A percentile compares a stretch with the other conserved stretches of the same genome.
phyloP scores from a whole-genome alignment of 2,113 vertebrate genomes.

The Corythoichthys haematopterus region DNA sequence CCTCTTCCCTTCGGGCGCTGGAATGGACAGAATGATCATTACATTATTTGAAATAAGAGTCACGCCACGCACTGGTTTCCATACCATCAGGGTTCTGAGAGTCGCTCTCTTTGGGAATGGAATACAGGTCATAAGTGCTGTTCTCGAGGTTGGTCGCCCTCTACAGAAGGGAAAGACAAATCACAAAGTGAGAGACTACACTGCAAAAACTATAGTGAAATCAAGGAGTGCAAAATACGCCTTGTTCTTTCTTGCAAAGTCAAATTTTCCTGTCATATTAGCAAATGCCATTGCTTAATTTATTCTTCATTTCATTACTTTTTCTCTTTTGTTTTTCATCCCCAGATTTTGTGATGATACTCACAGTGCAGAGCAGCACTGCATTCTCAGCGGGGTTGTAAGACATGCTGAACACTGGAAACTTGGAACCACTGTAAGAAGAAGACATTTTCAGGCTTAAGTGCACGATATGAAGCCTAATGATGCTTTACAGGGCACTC shows the following conservation, averaged over 20 bases:
- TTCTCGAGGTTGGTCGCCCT: slow-evolving; percentile 96
- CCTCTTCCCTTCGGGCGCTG: slow-evolving; percentile 93
- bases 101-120: slow-evolving; percentile 92
- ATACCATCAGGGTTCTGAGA: slow-evolving; percentile 95
- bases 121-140: slow-evolving; percentile 95
- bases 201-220: neutral
- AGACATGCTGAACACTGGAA: slow-evolving; percentile 96
- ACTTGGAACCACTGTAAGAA: slow-evolving; percentile 85
- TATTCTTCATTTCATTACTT: neutral
- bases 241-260: too few species aligned
- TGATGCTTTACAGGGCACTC: too few species aligned
- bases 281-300: neutral
- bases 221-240: too few species aligned
- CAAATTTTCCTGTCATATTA: neutral
- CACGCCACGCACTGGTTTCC: neutral
- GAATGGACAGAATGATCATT: neutral
- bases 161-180: slow-evolving; percentile 57
- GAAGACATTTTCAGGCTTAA: neutral
- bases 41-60: neutral
- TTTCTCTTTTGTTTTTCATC: neutral
- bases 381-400: slow-evolving; percentile 96
- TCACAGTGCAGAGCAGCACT: slow-evolving; percentile 90
- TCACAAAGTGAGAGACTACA: neutral
- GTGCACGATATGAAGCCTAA: neutral
- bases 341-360: slow-evolving; percentile 24